phyloP scores from a whole-genome alignment of 2,888 invertebrate species.

The Sphinx pinastri region DNA sequence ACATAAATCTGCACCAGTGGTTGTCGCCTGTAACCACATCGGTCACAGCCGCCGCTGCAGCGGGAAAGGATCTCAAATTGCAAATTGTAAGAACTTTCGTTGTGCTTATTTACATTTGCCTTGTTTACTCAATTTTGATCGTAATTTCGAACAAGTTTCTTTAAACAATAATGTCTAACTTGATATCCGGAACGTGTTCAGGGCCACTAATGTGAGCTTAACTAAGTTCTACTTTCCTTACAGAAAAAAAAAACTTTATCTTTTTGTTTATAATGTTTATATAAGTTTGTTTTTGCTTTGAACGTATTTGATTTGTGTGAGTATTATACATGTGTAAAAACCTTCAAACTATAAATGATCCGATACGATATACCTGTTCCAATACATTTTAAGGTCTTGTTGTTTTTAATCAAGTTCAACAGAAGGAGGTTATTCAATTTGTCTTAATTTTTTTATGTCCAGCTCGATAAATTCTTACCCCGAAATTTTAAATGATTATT shows the following conservation, averaged over 20 bases:
- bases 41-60: slow-evolving; percentile 78
- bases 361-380: too few relatives aligned
- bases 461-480: too few relatives aligned
- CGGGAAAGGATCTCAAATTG: slow-evolving; percentile 90
- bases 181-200: neutral
- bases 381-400: too few relatives aligned
- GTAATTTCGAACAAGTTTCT: neutral
- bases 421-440: too few relatives aligned
- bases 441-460: too few relatives aligned
- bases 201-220: neutral
- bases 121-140: neutral
- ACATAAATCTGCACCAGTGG: slow-evolving; percentile 96
- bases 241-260: neutral
- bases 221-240: neutral
- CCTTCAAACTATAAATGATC: too few relatives aligned
- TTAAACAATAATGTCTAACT: neutral
- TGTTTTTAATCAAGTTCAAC: too few relatives aligned
- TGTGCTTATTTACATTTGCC: slow-evolving; percentile 7
- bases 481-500: too few relatives aligned
- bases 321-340: too few relatives aligned
- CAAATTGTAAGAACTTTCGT: slow-evolving; percentile 85
- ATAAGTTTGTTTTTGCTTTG: neutral
- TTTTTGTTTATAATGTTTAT: neutral
- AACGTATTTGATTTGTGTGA: too few relatives aligned
- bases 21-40: slow-evolving; percentile 89